phyloP scores from a whole-genome alignment of 1,140 invertebrate species.

The Delia radicum region DNA sequence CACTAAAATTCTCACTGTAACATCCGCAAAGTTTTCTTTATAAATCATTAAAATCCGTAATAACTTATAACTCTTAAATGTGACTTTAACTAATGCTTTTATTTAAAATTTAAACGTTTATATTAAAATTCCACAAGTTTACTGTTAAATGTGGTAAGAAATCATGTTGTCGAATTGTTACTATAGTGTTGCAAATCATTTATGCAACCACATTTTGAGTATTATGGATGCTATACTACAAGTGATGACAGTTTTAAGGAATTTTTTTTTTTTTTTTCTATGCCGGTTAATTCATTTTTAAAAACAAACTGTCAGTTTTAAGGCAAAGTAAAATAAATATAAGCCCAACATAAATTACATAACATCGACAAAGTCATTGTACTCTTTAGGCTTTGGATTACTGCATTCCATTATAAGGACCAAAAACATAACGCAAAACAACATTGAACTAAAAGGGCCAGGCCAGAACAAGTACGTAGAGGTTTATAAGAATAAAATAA shows the following conservation, averaged over 20 bases:
- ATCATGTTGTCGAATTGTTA: neutral
- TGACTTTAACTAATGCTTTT: no score
- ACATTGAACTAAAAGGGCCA: no score
- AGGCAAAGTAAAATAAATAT: neutral
- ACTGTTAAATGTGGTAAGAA: neutral
- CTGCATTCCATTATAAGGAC: neutral
- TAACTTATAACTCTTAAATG: no score
- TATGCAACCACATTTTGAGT: neutral
- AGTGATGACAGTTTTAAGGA: neutral
- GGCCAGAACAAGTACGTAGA: no score
- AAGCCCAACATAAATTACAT: constrained; percentile 1
- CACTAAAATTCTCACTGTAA: no score
- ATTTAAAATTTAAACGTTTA: no score
- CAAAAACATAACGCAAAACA: neutral
- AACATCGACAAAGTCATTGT: neutral
- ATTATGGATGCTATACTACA: neutral
- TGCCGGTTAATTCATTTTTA: neutral
- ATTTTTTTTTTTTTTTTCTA: neutral
- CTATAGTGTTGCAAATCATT: neutral
- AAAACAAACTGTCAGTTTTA: neutral
- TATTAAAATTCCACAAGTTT: no score
- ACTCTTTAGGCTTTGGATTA: neutral
- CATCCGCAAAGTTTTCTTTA: no score
- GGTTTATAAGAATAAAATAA: neutral
- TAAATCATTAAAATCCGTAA: no score